A percentile compares a stretch with the other conserved stretches of the same genome.
Conservation (phyloP, 1,140 invertebrate genomes). For the Triops longicaudatus region DNA sequence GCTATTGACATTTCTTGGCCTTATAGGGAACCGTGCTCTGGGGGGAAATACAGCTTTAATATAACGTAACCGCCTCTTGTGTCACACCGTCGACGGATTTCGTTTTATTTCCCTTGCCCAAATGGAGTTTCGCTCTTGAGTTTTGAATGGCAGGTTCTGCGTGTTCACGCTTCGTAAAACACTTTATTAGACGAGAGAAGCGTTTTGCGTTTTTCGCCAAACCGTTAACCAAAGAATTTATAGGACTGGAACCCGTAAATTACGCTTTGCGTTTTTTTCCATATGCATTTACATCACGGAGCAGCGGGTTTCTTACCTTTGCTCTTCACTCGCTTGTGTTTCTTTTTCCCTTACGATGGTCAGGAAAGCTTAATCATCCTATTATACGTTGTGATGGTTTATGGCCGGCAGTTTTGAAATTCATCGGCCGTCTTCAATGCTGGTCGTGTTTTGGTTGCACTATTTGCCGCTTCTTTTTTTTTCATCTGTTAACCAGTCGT, state of each 20-base stretch:
- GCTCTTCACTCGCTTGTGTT: neutral
- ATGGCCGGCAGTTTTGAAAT: neutral
- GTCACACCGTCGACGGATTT: too few relatives aligned
- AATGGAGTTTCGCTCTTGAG: too few relatives aligned
- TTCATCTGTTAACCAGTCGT: neutral
- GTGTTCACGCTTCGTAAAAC: neutral
- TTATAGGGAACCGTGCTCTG: neutral
- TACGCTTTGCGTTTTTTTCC: neutral
- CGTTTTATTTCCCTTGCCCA: too few relatives aligned
- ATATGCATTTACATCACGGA: neutral
- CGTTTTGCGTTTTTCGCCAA: neutral
- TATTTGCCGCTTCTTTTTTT: neutral
- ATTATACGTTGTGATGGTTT: neutral
- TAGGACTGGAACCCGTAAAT: neutral
- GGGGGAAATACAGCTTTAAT: neutral
- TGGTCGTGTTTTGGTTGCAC: constrained; percentile 1
- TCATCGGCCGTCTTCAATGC: neutral
- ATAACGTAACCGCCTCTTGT: neutral
- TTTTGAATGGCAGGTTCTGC: neutral
- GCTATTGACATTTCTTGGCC: neutral
- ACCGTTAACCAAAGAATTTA: neutral
- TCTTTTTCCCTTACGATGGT: neutral
- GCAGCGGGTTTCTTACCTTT: neutral
- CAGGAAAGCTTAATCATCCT: constrained; percentile 11
- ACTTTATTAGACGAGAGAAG: neutral